Percentiles rank a stretch among this genome's conserved stretches.
phyloP scores from a whole-genome alignment of 2,113 vertebrate species.

The Probosciger aterrimus region DNA sequence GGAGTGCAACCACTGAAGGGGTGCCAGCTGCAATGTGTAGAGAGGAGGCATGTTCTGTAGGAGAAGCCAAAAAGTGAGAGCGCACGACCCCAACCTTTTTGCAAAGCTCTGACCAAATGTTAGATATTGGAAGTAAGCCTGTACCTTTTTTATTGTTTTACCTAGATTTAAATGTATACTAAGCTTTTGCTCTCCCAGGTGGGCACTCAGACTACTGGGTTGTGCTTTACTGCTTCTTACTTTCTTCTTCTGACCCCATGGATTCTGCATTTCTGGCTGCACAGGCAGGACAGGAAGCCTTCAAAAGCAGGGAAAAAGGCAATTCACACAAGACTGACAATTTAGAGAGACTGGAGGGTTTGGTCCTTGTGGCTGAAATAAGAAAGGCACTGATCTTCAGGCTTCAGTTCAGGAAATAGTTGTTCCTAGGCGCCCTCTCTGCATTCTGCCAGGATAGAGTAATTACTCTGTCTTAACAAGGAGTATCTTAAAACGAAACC shows the following conservation, averaged over 20 bases:
- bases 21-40: background rate
- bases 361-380: accelerated
- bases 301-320: background rate
- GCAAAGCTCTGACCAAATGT: background rate
- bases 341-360: background rate
- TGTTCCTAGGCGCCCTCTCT: background rate
- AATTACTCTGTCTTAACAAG: background rate
- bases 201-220: background rate
- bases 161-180: background rate
- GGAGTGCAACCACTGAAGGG: background rate
- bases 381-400: background rate
- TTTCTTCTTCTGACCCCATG: background rate
- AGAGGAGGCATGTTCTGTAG: background rate
- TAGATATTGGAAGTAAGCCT: background rate
- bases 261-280: background rate
- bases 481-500: background rate
- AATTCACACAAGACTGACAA: background rate
- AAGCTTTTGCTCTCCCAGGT: background rate
- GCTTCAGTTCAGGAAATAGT: background rate
- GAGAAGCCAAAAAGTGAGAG: background rate
- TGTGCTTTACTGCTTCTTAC: background rate
- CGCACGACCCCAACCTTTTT: background rate
- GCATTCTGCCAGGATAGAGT: background rate
- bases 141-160: background rate
- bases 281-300: background rate